Base-by-base conservation (phyloP, 2,797 vertebrate species). In the Emydoidea blandingii region DNA sequence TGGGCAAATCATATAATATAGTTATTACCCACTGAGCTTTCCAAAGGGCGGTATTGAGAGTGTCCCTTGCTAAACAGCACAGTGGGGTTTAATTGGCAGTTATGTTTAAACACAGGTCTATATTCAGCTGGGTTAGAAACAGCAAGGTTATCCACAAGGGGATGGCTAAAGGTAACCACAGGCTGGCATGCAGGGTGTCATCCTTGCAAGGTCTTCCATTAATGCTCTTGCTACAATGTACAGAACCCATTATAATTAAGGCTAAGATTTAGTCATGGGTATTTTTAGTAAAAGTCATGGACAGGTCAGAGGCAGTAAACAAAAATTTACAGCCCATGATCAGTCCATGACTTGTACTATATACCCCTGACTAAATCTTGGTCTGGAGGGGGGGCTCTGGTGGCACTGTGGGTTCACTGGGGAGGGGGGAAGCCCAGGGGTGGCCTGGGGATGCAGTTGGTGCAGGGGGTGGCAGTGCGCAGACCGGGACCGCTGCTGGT, bases 21-120 rank as follows among this genome's bases (percentile, higher is more conserved):
- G 74, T 90, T 90, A 91, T 5, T 72, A 79, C 92, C 92, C 31
- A 76, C 79, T 5, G 87, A 96, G 94, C 49, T 88, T 96, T 96
- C 94, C 87, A 91, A 96, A 95, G 91, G 87, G 91, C 87, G 86
- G 92, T 85, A 93, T 27, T 47, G 72, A 76, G 12, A 76, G 21
- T 47, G 72, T 47, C 25, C 14, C 23, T 47, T 27, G 41, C 85
- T 37, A 81, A 92, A 62, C 49, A 2, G 29, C 81, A 79, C n/a
- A 4, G 79, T 91, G 74, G 54, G 34, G 56, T 93, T 3, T 56
- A 83, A 84, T 94, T 92, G 95, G 91, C 83, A 4, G 5, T 89
- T 84, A 59, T 34, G 85, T 79, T 93, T 95, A 92, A 87, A 93
- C 87, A 5, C 21, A 62, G 87, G 91, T 93, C 91, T 90, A 47